Base-by-base conservation (phyloP, 2,888 invertebrate genomes). In the Meloe dianella region DNA sequence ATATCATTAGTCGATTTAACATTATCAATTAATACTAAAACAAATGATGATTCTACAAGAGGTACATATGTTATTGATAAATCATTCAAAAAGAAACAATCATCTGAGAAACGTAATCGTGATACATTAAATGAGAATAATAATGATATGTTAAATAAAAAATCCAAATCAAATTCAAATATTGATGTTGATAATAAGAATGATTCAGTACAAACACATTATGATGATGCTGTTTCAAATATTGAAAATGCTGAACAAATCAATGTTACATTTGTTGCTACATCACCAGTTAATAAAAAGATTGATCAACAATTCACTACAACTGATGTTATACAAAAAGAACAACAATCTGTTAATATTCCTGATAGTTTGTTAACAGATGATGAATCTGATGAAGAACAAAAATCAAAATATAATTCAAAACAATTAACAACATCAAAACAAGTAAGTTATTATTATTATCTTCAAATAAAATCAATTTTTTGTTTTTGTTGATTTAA, bases 191-290 rank as follows among this genome's bases (percentile, higher is more conserved):
- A 38, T 27, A 65, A 68, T 32, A 59, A 24, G 7, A 68, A 73
- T 32, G 57, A 41, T 35, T 75, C 77, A 14, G 61, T 74, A 17
- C 74, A 73, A 0, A 84, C 85, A 3, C 78, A 84, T 9, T 85
- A 85, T 68, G 85, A 85, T 72, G 86, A 86, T 77, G 85, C 85
- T 0, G 69, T 84, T 17, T 75, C 67, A n/a, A 65, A 66, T 8
- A 29, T 73, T 12, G 74, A 71, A 24, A 38, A 64, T 17, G 68
- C 14, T 35, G 12, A 41, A n/a, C 7, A 69, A 61, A 10, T 60
- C 20, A 71, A 78, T 64, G 71, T 69, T 6, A 70, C 68, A 10
- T 63, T 51, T 41, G 38, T 68, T 27, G 27, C 57, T 8, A 35
- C 8, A 38, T 2, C 62, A 10, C 14, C 60, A 10, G 17, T n/a